Conservation (phyloP, 1,140 invertebrate genomes). For the Drosophila ananassae region DNA sequence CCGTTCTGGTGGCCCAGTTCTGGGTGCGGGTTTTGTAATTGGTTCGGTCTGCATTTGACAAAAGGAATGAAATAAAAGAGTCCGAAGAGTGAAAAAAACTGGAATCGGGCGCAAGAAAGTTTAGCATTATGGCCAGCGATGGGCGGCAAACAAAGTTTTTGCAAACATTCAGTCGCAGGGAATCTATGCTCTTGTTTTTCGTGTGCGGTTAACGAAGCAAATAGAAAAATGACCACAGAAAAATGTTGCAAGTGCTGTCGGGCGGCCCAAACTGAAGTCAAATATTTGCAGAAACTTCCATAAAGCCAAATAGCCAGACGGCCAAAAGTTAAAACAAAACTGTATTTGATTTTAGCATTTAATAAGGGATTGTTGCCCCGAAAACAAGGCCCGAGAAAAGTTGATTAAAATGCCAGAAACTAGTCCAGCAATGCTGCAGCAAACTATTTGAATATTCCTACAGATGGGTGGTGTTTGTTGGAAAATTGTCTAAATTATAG, state of each 20-base stretch:
- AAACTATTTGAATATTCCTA: constrained; percentile 54
- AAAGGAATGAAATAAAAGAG: constrained; percentile 50
- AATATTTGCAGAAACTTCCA: constrained; percentile 72
- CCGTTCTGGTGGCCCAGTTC: constrained; percentile 48
- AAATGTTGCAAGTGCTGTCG: constrained; percentile 50
- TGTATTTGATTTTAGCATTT: constrained; percentile 49
- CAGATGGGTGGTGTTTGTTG: constrained; percentile 9
- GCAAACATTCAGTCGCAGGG: constrained; percentile 66
- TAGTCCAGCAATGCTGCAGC: neutral
- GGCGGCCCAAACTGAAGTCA: constrained; percentile 28
- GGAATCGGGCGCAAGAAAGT: constrained; percentile 59
- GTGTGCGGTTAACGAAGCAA: constrained; percentile 79
- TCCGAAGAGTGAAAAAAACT: constrained; percentile 12
- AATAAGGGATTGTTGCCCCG: constrained; percentile 29
- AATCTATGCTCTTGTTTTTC: constrained; percentile 31
- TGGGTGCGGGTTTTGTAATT: constrained; percentile 69
- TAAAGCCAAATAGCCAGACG: constrained; percentile 56
- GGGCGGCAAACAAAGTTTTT: constrained; percentile 68
- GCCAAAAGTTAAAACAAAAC: constrained; percentile 31
- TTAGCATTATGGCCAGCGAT: constrained; percentile 71
- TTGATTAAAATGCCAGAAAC: constrained; percentile 65
- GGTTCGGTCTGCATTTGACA: constrained; percentile 79
- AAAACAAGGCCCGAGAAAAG: constrained; percentile 24
- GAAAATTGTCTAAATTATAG: constrained; percentile 57
- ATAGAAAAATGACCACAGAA: constrained; percentile 56